phyloP scores from a whole-genome alignment of 37 sponge, comb jelly and placozoan species.

The Theonella swinhoei region DNA sequence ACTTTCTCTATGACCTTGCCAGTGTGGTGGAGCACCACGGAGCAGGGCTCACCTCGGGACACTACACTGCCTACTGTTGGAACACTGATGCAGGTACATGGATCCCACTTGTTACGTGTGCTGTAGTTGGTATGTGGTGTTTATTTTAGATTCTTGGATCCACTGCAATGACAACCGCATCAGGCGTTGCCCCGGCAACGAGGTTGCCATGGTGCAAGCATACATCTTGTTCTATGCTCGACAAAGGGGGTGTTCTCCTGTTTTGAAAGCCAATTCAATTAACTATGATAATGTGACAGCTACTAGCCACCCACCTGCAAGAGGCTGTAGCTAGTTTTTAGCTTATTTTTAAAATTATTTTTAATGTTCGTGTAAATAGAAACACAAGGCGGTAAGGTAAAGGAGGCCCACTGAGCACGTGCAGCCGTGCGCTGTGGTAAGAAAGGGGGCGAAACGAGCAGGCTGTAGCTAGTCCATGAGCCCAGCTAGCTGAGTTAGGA shows the following conservation, averaged over 20 bases:
- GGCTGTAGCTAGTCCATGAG: neutral
- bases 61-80: slow-evolving; percentile 78
- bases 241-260: slow-evolving; percentile 30
- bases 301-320: no score
- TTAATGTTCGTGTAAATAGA: no score
- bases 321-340: no score
- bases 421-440: neutral
- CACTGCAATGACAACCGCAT: slow-evolving; percentile 79
- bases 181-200: slow-evolving; percentile 37
- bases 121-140: neutral
- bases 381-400: no score
- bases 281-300: no score
- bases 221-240: slow-evolving; percentile 77
- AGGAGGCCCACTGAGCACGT: neutral
- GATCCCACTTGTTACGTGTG: neutral
- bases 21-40: slow-evolving; percentile 84
- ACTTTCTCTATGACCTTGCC: slow-evolving; percentile 57
- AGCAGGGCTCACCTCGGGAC: slow-evolving; percentile 58
- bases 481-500: neutral
- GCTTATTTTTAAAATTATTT: no score
- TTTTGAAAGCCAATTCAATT: no score
- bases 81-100: slow-evolving; percentile 50
- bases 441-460: neutral
- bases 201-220: slow-evolving; percentile 60
- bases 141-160: slow-evolving; percentile 66